phyloP scores from a whole-genome alignment of 2,113 vertebrate genomes.

The Circaetus cinerascens region DNA sequence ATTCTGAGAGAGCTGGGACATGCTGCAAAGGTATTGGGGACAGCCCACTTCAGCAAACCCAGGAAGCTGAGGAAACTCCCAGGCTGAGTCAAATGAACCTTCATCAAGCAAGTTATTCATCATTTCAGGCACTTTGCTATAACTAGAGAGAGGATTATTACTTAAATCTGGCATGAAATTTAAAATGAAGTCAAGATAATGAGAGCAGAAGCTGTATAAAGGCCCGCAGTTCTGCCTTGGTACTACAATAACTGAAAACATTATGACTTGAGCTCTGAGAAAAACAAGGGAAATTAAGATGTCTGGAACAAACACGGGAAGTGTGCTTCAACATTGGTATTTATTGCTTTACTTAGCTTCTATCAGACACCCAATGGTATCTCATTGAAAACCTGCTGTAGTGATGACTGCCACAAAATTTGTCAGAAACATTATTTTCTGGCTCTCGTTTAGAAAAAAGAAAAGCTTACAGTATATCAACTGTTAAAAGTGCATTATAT shows the following conservation, averaged over 20 bases:
- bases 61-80: background rate
- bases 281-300: background rate
- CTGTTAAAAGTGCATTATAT: fast-evolving
- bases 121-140: background rate
- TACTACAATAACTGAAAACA: background rate
- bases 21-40: fast-evolving
- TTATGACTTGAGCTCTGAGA: fast-evolving
- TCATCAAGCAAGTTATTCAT: background rate
- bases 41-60: background rate
- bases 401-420: background rate
- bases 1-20: background rate
- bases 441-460: background rate
- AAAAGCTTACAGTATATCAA: background rate
- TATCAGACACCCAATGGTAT: fast-evolving
- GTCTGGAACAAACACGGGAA: background rate
- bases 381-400: background rate
- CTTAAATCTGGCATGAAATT: background rate
- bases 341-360: background rate
- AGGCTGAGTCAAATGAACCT: background rate
- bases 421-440: background rate
- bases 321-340: fast-evolving
- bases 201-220: background rate
- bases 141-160: background rate
- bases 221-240: background rate
- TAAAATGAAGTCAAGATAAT: background rate